Base-by-base conservation (phyloP, 2,113 vertebrate genomes). In the Psittacula cyanocephala region DNA sequence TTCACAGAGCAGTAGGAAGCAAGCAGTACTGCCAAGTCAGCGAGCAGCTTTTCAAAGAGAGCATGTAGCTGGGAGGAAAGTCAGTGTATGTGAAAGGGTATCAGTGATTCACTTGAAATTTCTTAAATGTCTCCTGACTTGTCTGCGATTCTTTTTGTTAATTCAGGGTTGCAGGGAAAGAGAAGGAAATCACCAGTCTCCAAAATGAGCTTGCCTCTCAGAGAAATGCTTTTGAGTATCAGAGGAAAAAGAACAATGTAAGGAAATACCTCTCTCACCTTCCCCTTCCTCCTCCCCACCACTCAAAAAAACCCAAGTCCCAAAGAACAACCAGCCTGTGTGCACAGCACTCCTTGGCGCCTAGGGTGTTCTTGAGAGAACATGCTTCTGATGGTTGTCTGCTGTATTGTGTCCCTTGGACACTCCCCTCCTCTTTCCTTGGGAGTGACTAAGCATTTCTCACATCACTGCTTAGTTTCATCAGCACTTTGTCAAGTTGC, bases 231-330 rank as follows among this genome's bases (percentile, higher is more conserved):
- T 93, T 99, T 97, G 99, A 99, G 96, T 98, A 99, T 94, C 99
- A 99, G 80, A 99, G 98, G 96, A 99, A 98, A 98, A 99, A 99
- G 98, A 99, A 99, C 96, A 99, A 99, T 24, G 99, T 99, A 98
- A 98, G 99, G 98, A 96, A 94, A 78, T 91, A 24, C 22, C 33
- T 35, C 82, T 74, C 46, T n/a, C 22, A 18, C 23, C 35, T 28
- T 25, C 24, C 35, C 14, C 59, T 37, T 25, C 59, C 23, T 25
- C 33, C 39, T 55, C 77, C 57, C 57, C 55, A 25, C 50, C 25
- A 25, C 9, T 17, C 10, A 35, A 68, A 63, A 65, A 39, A 78
- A 9, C 2, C 7, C 65, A 25, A 22, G n/a, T 10, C 50, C 41
- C 7, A 47, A 43, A 70, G 29, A 86, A 11, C 29, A 87, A 5